Evolutionary conservation across 2,113 vertebrate species (phyloP).

Genomic region (Peromyscus polionotus): DNA sequence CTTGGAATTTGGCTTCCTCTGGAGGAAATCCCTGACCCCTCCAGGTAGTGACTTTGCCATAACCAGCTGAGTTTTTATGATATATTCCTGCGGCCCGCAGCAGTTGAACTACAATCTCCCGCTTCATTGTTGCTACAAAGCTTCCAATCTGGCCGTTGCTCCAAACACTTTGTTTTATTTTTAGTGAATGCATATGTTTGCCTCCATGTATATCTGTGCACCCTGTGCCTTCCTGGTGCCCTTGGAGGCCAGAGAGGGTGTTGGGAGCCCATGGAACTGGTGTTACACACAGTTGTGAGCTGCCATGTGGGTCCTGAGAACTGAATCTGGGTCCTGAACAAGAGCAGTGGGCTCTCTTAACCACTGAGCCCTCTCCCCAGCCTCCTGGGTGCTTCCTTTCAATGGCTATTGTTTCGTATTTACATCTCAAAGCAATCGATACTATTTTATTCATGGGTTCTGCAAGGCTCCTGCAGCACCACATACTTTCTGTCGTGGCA

Average conservation of each 20-base stretch:
- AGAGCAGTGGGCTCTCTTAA: not conserved
- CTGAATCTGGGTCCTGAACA: not conserved
- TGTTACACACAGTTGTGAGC: not conserved
- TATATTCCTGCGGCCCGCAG: no score
- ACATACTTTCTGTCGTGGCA: slow-evolving; percentile 93
- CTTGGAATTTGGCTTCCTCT: no score
- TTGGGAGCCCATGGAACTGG: not conserved
- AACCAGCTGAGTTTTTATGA: no score
- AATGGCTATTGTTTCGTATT: not conserved
- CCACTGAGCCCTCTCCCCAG: not conserved
- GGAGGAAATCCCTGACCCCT: no score
- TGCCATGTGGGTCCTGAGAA: not conserved
- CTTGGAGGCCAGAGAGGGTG: not conserved
- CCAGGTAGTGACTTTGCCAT: no score
- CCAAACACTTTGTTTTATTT: not conserved
- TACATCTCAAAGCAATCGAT: fast-evolving
- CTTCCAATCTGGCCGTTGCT: not conserved
- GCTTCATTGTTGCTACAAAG: not conserved
- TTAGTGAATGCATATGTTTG: not conserved
- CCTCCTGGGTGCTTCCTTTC: not conserved
- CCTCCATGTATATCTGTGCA: not conserved
- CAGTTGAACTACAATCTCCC: not conserved
- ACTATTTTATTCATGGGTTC: slow-evolving; percentile 86
- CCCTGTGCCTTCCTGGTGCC: not conserved
- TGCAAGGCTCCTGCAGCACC: slow-evolving; percentile 90